Conservation (phyloP, 23 tunicate genomes). For the Ascidia mentula region DNA sequence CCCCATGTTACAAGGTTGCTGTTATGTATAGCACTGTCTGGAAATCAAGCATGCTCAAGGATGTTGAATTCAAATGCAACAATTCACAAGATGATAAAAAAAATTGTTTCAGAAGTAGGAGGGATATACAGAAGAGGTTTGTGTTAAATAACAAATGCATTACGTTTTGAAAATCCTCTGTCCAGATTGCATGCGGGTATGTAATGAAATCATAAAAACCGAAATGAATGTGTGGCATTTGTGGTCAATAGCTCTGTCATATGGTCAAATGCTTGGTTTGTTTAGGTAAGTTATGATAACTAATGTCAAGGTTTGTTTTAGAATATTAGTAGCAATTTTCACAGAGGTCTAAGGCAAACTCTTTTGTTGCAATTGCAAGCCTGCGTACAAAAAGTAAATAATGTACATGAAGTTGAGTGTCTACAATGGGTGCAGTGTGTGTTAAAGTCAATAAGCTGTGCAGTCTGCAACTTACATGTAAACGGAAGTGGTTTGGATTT, state of each 20-base stretch:
- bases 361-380: neutral
- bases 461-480: neutral
- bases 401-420: neutral
- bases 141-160: neutral
- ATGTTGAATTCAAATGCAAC: neutral
- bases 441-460: neutral
- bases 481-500: neutral
- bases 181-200: no score
- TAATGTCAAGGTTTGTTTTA: no score
- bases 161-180: no score
- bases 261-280: constrained; percentile 34
- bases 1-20: neutral
- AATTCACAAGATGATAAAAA: neutral
- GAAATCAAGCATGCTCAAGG: neutral
- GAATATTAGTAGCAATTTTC: no score
- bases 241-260: constrained; percentile 51
- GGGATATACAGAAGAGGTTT: neutral
- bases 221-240: constrained; percentile 33
- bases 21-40: neutral
- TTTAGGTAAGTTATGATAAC: constrained; percentile 51
- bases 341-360: neutral
- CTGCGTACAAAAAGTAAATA: neutral
- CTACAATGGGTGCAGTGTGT: constrained; percentile 20
- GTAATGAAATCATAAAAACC: neutral
- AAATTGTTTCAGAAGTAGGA: neutral